Evolutionary conservation across 2,797 vertebrate species (phyloP), one percentile per base, ranked within the genome.

Genomic region (Apogon hyalosoma): DNA sequence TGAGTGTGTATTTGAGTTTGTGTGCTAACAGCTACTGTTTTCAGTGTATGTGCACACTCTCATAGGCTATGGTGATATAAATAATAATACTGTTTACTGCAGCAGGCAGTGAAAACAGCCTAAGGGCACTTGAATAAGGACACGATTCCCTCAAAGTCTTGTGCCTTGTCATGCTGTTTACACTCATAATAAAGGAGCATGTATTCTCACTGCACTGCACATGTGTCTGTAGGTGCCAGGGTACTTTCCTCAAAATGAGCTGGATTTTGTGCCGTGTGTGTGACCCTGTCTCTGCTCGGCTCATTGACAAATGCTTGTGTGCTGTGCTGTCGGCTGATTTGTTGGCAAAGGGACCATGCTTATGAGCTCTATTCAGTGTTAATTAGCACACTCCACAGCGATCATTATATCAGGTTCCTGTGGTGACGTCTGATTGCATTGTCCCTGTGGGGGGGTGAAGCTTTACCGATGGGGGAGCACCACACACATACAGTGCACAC

Each of bases 341-440:
- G 86, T 86, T 86, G 81, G 83, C 79, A 79, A 77, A 87, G 16
- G 75, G 45, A 66, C 8, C 6, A 54, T 7, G 80, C 85, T 48
- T 81, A 86, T 45, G 38, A 92, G 85, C 89, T 91, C 89, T 79
- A 80, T 88, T 90, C 50, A 55, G 74, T 87, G 92, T 94, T 95
- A 94, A 96, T 96, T 94, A 96, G 93, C 85, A 39, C 87, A 90
- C 67, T 92, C 90, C 91, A 89, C 93, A 94, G 94, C 91, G 92
- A 95, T 96, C 95, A 94, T 95, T 95, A 94, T 87, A 90, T 88
- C 95, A 80, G 78, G 92, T 94, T 94, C 92, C 88, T 73, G 91
- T 65, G 83, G 94, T 69, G 77, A 92, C 65, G 78, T 94, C 90
- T 94, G 95, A 94, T 94, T 91, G 93, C 93, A 33, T 88, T 87